phyloP scores from a whole-genome alignment of 2,888 invertebrate genomes.

The Lithophane semibrunnea region DNA sequence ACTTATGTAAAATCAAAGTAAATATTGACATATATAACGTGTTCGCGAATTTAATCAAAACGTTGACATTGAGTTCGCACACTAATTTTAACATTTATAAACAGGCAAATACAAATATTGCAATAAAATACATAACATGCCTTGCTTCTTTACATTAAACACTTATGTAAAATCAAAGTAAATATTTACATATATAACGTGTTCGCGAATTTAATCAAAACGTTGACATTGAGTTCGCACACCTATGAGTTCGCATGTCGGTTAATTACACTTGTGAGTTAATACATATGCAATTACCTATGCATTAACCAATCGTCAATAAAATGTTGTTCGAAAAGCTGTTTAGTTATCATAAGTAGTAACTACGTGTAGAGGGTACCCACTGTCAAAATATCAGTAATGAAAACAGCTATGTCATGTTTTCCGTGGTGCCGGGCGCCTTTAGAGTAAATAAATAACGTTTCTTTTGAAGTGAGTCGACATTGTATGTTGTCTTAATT shows the following conservation, averaged over 20 bases:
- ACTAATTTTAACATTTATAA: not conserved
- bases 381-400: slow-evolving; percentile 62
- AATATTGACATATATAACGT: too few species aligned
- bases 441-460: slow-evolving; percentile 37
- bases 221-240: slow-evolving; percentile 42
- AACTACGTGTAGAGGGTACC: slow-evolving; percentile 6
- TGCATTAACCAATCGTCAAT: slow-evolving; percentile 43
- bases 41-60: too few species aligned
- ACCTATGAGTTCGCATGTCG: slow-evolving; percentile 35
- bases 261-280: slow-evolving; percentile 36
- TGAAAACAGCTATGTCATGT: slow-evolving; percentile 71
- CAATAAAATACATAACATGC: not conserved
- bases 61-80: too few species aligned
- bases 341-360: slow-evolving; percentile 9
- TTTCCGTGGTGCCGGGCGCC: slow-evolving; percentile 54
- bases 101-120: not conserved
- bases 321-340: slow-evolving; percentile 22
- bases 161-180: slow-evolving; percentile 31
- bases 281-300: slow-evolving; percentile 17
- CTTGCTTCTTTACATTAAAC: slow-evolving; percentile 28
- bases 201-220: slow-evolving; percentile 42
- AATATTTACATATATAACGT: slow-evolving; percentile 19
- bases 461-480: slow-evolving; percentile 39
- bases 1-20: too few species aligned
- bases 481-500: slow-evolving; percentile 29